A percentile compares a stretch with the other conserved stretches of the same genome.
Conservation (phyloP, 1,140 invertebrate genomes). For the Hormaphis cornu region DNA sequence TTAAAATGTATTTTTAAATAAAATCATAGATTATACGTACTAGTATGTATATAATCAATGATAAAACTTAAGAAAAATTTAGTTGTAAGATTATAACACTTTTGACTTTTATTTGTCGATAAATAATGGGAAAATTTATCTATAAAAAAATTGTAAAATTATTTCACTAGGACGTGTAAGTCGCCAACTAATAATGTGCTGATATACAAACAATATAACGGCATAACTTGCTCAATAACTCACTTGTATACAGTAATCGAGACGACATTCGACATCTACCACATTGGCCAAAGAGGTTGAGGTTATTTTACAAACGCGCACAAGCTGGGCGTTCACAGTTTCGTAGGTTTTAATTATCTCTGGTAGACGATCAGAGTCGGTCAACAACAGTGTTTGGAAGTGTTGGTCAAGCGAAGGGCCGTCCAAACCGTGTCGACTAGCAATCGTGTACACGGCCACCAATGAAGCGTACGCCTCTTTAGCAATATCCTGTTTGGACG, state of each 20-base stretch:
- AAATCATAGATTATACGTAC: too few relatives aligned
- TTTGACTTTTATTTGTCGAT: too few relatives aligned
- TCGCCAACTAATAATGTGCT: too few relatives aligned
- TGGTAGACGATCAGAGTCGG: neutral
- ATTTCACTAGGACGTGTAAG: too few relatives aligned
- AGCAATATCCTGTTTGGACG: slow-evolving; percentile 28
- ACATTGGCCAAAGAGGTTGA: slow-evolving; percentile 8
- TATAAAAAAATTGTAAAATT: too few relatives aligned
- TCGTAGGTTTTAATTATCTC: slow-evolving; percentile 16
- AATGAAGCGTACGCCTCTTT: slow-evolving; percentile 32
- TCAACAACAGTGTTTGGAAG: neutral
- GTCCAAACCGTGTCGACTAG: slow-evolving; percentile 9
- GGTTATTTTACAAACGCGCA: neutral
- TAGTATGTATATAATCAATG: too few relatives aligned
- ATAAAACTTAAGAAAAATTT: too few relatives aligned
- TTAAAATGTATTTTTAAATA: too few relatives aligned
- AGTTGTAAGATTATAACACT: too few relatives aligned
- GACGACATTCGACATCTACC: slow-evolving; percentile 13
- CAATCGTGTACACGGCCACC: neutral
- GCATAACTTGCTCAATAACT: too few relatives aligned
- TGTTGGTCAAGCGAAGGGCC: neutral
- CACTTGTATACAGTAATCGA: slow-evolving; percentile 14
- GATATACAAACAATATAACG: too few relatives aligned
- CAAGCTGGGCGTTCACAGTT: neutral
- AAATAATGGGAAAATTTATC: too few relatives aligned